phyloP scores from a whole-genome alignment of 2,888 invertebrate species.

The Nipponacmea schrenckii region DNA sequence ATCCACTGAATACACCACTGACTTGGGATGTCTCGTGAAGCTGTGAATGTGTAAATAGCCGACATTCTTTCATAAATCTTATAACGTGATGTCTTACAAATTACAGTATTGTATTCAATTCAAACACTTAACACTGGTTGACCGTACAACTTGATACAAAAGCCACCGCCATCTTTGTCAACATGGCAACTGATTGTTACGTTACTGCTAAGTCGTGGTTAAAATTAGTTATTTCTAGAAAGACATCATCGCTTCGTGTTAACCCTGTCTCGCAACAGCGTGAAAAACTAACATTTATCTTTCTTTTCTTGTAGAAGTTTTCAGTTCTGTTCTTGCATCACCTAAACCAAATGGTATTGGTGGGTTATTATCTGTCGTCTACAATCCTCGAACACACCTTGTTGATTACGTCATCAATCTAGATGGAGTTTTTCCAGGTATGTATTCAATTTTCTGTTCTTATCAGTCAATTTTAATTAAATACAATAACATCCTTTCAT shows the following conservation, averaged over 20 bases:
- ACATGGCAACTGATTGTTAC: neutral
- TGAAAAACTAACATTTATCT: slow-evolving; percentile 9
- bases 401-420: slow-evolving; percentile 36
- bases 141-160: neutral
- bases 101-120: neutral
- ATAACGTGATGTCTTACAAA: neutral
- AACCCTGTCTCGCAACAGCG: neutral
- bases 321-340: slow-evolving; percentile 44
- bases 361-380: slow-evolving; percentile 35
- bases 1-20: too few species aligned
- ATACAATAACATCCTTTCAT: too few species aligned
- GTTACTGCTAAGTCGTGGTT: slow-evolving; percentile 3
- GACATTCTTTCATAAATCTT: neutral
- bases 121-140: neutral
- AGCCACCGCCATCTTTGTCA: slow-evolving; percentile 5
- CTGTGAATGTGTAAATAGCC: neutral
- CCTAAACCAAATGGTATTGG: slow-evolving; percentile 43
- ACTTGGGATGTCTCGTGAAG: too few species aligned
- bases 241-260: neutral
- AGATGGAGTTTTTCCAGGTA: slow-evolving; percentile 30
- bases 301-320: slow-evolving; percentile 41
- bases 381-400: slow-evolving; percentile 30
- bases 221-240: neutral
- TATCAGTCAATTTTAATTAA: too few species aligned
- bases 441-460: neutral